Evolutionary conservation across 2,113 vertebrate species (phyloP).

Genomic region (Triplophysa rosa): DNA sequence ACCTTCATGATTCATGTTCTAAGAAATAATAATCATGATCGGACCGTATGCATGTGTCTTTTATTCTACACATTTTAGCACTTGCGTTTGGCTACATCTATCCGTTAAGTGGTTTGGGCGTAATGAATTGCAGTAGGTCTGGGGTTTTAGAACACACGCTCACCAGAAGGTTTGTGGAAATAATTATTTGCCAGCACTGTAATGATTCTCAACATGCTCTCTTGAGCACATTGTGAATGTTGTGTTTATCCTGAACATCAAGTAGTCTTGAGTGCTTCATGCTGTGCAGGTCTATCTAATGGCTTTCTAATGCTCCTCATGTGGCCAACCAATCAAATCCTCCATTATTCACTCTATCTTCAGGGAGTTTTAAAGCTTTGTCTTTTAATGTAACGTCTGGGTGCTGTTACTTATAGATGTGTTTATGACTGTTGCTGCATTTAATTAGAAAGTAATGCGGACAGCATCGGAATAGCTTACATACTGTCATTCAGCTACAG

Average conservation of each 20-base stretch:
- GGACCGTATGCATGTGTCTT: background rate
- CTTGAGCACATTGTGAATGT: background rate
- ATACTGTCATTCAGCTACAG: background rate
- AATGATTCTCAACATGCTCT: background rate
- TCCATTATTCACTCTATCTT: constrained; percentile 15
- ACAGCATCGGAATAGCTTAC: background rate
- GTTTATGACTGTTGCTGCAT: constrained; percentile 14
- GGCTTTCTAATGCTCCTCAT: constrained; percentile 27
- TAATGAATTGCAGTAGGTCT: too few relatives aligned
- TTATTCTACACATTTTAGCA: background rate
- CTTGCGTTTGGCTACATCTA: too few relatives aligned
- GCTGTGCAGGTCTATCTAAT: constrained; percentile 40
- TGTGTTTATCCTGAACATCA: constrained; percentile 18
- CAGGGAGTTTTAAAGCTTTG: constrained; percentile 20
- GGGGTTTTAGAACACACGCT: too few relatives aligned
- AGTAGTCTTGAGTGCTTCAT: constrained; percentile 12
- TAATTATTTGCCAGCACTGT: background rate
- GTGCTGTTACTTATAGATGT: constrained; percentile 11
- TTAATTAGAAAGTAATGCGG: background rate
- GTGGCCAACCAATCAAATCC: constrained; percentile 11
- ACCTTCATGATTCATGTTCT: too few relatives aligned
- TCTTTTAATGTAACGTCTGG: constrained; percentile 19
- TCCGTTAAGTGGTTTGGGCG: too few relatives aligned
- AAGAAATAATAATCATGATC: too few relatives aligned
- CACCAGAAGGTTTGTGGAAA: background rate